A percentile compares a stretch with the other conserved stretches of the same genome.
Conservation (phyloP, 2,113 vertebrate species). For the Drymodes brunneopygia region DNA sequence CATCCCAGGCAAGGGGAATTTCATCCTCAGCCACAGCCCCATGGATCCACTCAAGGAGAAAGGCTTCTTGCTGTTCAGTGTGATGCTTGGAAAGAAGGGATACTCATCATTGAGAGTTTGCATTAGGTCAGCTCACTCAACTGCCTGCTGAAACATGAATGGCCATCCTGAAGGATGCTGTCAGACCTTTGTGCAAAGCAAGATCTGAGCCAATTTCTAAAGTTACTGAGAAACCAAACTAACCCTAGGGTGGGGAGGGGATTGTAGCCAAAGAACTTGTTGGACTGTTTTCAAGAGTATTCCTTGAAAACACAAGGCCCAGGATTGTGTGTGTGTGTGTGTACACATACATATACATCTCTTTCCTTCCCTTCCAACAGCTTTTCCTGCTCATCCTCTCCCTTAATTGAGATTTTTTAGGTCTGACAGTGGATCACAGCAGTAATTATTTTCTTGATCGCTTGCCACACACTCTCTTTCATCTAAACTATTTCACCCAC, state of each 20-base stretch:
- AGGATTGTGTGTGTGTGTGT: background rate
- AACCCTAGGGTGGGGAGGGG: background rate
- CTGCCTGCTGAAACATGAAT: background rate
- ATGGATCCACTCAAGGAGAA: background rate
- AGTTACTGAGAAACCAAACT: constrained; percentile 1
- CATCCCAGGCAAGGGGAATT: background rate
- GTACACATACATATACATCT: background rate
- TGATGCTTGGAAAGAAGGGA: background rate
- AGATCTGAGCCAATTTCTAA: background rate
- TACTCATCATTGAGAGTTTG: background rate
- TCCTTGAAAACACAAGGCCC: constrained; percentile 9
- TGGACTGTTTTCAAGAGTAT: background rate
- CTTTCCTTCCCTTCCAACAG: background rate
- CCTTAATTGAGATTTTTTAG: constrained; percentile 53
- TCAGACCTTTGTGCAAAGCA: background rate
- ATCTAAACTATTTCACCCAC: constrained; percentile 57
- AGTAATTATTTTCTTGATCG: constrained; percentile 62
- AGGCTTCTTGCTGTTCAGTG: background rate
- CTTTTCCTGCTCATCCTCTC: constrained; percentile 36
- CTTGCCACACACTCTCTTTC: constrained; percentile 56
- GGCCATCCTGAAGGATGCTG: background rate
- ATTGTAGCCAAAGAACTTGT: background rate
- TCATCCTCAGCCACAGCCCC: background rate
- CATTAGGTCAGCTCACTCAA: background rate
- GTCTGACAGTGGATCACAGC: constrained; percentile 34